Conservation (phyloP, 2,797 vertebrate genomes). For the Hozukius guyotensis region DNA sequence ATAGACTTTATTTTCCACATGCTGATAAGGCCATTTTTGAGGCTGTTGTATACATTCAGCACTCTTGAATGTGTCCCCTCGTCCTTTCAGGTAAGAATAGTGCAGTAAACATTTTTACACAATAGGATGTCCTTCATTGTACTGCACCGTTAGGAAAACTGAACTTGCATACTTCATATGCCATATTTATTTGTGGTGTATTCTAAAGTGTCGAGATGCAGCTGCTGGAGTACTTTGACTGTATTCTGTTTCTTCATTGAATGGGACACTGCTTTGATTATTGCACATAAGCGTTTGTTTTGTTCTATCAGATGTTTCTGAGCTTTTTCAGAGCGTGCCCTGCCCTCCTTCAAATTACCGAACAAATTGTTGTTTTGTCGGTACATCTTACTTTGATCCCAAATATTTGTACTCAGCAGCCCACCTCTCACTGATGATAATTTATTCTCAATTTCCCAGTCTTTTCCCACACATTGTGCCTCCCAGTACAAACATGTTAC, state of each 20-base stretch:
- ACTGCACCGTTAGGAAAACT: background rate
- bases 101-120: constrained; percentile 20
- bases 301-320: constrained; percentile 4
- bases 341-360: constrained; percentile 26
- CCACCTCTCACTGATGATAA: constrained; percentile 28
- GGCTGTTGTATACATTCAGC: constrained; percentile 44
- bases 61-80: constrained; percentile 22
- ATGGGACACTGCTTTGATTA: constrained; percentile 1
- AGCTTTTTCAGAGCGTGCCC: background rate
- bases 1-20: constrained; percentile 34
- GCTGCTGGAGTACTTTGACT: background rate
- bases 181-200: background rate
- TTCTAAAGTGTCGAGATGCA: background rate
- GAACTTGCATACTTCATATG: background rate
- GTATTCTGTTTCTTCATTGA: background rate
- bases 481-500: constrained; percentile 50
- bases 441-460: constrained; percentile 27
- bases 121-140: constrained; percentile 10
- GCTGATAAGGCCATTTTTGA: constrained; percentile 39
- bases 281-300: background rate
- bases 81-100: constrained; percentile 36
- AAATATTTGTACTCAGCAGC: constrained; percentile 1
- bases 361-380: constrained; percentile 37
- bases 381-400: constrained; percentile 28
- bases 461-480: constrained; percentile 58